phyloP scores from a whole-genome alignment of 1,140 invertebrate species.

The Galleria mellonella region DNA sequence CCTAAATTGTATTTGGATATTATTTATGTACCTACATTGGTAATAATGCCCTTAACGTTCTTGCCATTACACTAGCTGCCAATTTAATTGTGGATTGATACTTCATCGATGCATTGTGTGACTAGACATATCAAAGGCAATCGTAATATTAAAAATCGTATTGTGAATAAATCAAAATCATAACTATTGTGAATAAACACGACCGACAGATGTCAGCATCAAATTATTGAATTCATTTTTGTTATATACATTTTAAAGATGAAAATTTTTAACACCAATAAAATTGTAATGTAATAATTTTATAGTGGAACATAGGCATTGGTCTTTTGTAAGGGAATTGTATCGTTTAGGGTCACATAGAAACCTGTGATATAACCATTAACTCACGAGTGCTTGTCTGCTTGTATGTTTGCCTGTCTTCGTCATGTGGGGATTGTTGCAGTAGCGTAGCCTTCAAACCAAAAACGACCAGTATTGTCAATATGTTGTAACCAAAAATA shows the following conservation, averaged over 20 bases:
- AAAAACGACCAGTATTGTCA: constrained; percentile 68
- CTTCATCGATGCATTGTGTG: constrained; percentile 30
- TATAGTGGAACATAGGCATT: constrained; percentile 9
- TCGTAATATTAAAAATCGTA: too few relatives aligned
- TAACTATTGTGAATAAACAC: neutral
- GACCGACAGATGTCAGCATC: neutral
- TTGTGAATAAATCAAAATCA: too few relatives aligned
- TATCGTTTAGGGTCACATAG: constrained; percentile 63
- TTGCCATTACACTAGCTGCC: constrained; percentile 49
- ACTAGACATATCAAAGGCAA: constrained; percentile 64
- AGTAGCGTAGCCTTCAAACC: constrained; percentile 34
- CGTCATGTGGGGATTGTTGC: constrained; percentile 16
- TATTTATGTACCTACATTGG: constrained; percentile 59
- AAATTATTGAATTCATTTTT: neutral
- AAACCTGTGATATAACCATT: constrained; percentile 69
- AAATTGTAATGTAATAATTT: constrained; percentile 12
- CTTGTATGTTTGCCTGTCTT: constrained; percentile 51
- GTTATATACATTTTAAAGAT: neutral
- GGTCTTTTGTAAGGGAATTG: constrained; percentile 29
- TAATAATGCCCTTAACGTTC: constrained; percentile 43
- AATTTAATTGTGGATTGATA: constrained; percentile 14
- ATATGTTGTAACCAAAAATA: constrained; percentile 58
- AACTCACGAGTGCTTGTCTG: constrained; percentile 59
- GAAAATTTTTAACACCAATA: constrained; percentile 13
- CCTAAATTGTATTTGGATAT: constrained; percentile 60